Evolutionary conservation across 2,888 invertebrate genomes (phyloP).

Genomic region (Trichacis sp.): DNA sequence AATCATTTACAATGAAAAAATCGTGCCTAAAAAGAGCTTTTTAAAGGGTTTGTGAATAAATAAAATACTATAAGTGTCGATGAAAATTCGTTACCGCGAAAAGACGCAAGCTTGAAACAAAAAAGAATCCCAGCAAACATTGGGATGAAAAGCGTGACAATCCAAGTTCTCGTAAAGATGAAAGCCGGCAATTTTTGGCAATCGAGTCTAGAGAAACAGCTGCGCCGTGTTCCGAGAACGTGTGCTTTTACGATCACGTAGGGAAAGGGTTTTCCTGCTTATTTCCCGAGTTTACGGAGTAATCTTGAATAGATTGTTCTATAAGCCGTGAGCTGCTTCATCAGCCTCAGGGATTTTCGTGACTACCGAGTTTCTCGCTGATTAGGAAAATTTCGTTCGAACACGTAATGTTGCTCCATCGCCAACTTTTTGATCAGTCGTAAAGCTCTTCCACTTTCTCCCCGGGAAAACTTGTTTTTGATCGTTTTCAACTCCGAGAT

Average conservation of each 20-base stretch:
- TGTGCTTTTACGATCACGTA: conserved; percentile 36
- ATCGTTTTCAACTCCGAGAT: neutral
- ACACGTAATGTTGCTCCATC: conserved; percentile 7
- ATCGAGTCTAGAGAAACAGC: conserved; percentile 22
- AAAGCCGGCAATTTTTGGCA: neutral
- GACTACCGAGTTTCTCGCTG: conserved; percentile 10
- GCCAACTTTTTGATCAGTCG: conserved; percentile 8
- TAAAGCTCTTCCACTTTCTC: neutral
- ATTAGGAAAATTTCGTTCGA: conserved; percentile 28
- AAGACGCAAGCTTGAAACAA: no score
- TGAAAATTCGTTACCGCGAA: no score
- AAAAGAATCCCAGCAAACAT: no score
- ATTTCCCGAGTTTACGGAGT: conserved; percentile 59
- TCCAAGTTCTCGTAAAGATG: no score
- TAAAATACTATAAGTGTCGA: no score
- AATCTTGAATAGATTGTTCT: conserved; percentile 53
- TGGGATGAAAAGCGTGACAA: no score
- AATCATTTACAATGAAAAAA: no score
- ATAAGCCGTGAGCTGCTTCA: conserved; percentile 21
- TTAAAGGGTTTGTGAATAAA: no score
- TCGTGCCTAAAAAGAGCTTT: no score
- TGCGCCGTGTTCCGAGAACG: conserved; percentile 24
- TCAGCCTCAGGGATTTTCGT: conserved; percentile 22
- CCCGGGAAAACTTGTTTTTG: neutral
- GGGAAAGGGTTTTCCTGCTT: conserved; percentile 42